Evolutionary conservation across 2,888 invertebrate species (phyloP).

Genomic region (Argyresthia goedartella): DNA sequence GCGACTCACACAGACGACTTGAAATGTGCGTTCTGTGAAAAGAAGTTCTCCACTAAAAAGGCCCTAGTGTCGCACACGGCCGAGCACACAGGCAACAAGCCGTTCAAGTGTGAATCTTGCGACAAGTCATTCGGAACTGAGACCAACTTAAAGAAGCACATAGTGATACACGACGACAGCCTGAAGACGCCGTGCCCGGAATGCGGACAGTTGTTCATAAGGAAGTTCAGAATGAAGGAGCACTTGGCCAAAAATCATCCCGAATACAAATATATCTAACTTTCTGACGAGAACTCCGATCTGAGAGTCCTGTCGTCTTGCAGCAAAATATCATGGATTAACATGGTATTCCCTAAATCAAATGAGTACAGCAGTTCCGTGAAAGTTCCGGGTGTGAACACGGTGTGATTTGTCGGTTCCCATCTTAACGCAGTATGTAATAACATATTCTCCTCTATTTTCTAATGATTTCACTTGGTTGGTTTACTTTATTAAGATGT

Average conservation of each 20-base stretch:
- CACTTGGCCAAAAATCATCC: not conserved
- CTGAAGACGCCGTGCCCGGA: not conserved
- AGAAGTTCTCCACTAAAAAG: not conserved
- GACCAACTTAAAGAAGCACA: not conserved
- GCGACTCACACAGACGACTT: conserved; percentile 1
- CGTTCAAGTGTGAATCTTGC: conserved; percentile 7
- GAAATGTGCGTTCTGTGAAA: not conserved
- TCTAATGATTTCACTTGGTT: no score
- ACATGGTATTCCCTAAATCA: no score
- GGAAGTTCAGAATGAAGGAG: not conserved
- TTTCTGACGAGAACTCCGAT: not conserved
- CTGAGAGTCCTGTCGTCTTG: not conserved
- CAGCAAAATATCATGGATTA: no score
- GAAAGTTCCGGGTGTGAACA: no score
- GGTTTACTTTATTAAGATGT: no score
- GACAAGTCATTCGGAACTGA: conserved; percentile 1
- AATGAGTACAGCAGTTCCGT: no score
- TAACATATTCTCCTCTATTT: no score
- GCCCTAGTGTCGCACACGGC: conserved; percentile 4
- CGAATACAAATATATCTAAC: not conserved
- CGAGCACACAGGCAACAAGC: conserved; percentile 8
- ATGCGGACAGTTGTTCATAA: not conserved
- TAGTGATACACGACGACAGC: not conserved
- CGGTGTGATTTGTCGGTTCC: no score
- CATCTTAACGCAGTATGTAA: no score